phyloP scores from a whole-genome alignment of 2,888 invertebrate species.

The Hybos culiciformis region DNA sequence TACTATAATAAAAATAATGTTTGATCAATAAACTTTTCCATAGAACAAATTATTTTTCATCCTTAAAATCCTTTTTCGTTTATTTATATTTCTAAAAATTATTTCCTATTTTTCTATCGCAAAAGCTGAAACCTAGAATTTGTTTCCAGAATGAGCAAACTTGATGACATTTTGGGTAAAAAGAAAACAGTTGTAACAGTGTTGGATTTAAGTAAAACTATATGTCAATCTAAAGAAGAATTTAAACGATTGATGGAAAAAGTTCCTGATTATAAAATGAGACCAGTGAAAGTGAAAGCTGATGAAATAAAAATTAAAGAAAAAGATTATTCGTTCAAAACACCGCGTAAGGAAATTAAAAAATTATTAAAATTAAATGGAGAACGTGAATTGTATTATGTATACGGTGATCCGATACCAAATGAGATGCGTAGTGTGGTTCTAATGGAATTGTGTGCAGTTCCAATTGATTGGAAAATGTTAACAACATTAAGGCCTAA shows the following conservation, averaged over 20 bases:
- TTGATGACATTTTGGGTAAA: slow-evolving; percentile 72
- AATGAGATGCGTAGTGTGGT: slow-evolving; percentile 52
- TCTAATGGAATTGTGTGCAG: slow-evolving; percentile 55
- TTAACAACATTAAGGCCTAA: slow-evolving; percentile 76
- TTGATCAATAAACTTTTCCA: no score
- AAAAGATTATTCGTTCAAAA: slow-evolving; percentile 58
- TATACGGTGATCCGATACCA: slow-evolving; percentile 63
- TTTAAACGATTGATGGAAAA: slow-evolving; percentile 69
- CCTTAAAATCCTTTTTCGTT: no score
- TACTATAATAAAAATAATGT: no score
- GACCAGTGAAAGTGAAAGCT: slow-evolving; percentile 67
- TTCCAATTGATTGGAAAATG: slow-evolving; percentile 89
- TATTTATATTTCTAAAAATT: no score
- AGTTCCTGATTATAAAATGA: slow-evolving; percentile 81
- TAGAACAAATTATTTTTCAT: no score
- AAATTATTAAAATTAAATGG: slow-evolving; percentile 31
- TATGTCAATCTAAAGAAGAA: slow-evolving; percentile 67
- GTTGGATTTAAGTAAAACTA: slow-evolving; percentile 68
- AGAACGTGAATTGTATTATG: slow-evolving; percentile 27
- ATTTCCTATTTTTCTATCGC: no score
- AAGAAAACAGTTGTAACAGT: slow-evolving; percentile 75
- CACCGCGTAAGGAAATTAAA: slow-evolving; percentile 56
- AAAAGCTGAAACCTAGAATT: no score
- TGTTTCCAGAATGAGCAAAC: slow-evolving; percentile 44
- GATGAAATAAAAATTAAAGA: slow-evolving; percentile 69